Evolutionary conservation across 2,113 vertebrate genomes (phyloP).

Genomic region (Desmodus rotundus): DNA sequence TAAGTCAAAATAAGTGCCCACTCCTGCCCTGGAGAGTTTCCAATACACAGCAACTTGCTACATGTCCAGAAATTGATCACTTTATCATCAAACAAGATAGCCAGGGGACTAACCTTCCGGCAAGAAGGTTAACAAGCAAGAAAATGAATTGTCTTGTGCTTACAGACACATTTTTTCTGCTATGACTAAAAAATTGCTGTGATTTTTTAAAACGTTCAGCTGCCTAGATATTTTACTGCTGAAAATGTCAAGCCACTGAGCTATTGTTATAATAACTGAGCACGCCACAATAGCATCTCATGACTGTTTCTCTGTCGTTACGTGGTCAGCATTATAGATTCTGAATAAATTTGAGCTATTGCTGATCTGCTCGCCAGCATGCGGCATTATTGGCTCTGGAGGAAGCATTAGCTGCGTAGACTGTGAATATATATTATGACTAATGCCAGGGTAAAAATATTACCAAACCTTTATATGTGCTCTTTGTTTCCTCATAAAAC

Average conservation of each 20-base stretch:
- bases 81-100: constrained; percentile 11
- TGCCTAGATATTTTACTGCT: constrained; percentile 18
- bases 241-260: constrained; percentile 10
- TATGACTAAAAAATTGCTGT: constrained; percentile 18
- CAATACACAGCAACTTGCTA: background rate
- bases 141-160: constrained; percentile 37
- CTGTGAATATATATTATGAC: constrained; percentile 29
- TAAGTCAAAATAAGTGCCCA: constrained; percentile 32
- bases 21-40: constrained; percentile 19
- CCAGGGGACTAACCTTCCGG: background rate
- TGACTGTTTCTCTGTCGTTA: constrained; percentile 44
- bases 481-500: constrained; percentile 57
- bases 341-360: background rate
- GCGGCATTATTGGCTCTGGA: background rate
- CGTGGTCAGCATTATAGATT: constrained; percentile 13
- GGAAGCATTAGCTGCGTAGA: background rate
- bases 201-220: background rate
- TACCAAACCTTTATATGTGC: background rate
- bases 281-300: background rate
- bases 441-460: background rate
- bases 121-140: background rate
- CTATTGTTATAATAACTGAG: constrained; percentile 40
- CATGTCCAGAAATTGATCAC: background rate
- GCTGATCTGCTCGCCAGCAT: constrained; percentile 42
- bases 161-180: constrained; percentile 23